Evolutionary conservation across 2,888 invertebrate species (phyloP), one percentile per base, ranked within the genome.

Genomic region (Drepana falcataria): DNA sequence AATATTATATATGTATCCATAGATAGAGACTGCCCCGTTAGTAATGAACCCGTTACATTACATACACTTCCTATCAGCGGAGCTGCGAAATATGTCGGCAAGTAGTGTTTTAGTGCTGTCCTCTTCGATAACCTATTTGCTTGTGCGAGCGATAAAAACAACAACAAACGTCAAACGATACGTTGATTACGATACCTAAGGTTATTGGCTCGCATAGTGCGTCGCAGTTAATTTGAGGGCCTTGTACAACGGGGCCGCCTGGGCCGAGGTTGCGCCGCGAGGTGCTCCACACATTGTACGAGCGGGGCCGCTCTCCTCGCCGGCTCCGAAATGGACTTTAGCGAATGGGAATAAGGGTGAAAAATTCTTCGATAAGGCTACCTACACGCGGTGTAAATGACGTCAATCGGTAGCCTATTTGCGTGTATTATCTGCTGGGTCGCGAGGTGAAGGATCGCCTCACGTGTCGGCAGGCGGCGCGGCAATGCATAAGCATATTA

Each of bases 341-440:
- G 54, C 34, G 2, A 58, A 21, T 47, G 7, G 66, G 35, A 59
- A 73, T 78, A 79, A 68, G 64, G 64, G 56, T 53, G 53, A 57
- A 35, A 48, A 47, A 49, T 48, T 52, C 60, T 53, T 52, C 59
- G 65, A 59, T 69, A 66, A 59, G 58, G 58, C 54, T 74, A 81
- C 79, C 81, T 77, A 69, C 72, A 64, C 63, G 66, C 68, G 75
- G 69, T 69, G 70, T 65, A 60, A 54, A 64, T 87, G 87, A 88
- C 87, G 87, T 88, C 87, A 87, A 87, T 86, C 79, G 80, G 79
- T 80, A 81, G 76, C 84, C 83, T 82, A 83, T 75, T 82, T 82
- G 81, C 67, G 71, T 64, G 70, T 69, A 74, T 73, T 85, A 80
- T 83, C 81, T 73, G 73, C 69, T 40, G 70, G 70, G 72, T 66